Evolutionary conservation across 2,113 vertebrate species (phyloP).

Genomic region (Trematomus loennbergii): DNA sequence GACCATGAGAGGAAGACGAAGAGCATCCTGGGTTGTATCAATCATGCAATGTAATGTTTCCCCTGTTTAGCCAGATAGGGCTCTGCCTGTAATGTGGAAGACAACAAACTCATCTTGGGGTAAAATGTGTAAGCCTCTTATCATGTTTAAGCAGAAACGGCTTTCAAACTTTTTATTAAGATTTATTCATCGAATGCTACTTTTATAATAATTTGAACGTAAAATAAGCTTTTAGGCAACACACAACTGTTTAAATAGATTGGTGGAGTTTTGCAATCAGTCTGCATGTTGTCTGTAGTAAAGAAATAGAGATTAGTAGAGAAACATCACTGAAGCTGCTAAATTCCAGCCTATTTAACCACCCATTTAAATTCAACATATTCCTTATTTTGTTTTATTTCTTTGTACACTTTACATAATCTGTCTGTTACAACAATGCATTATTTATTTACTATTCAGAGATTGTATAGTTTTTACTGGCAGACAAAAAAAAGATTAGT

Average conservation of each 20-base stretch:
- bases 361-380: too few species aligned
- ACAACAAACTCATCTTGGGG: background rate
- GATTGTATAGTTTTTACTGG: too few species aligned
- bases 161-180: background rate
- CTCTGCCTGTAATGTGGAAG: background rate
- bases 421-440: background rate
- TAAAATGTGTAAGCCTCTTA: background rate
- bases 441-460: background rate
- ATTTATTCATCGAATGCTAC: background rate
- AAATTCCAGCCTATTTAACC: background rate
- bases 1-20: background rate
- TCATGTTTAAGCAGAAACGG: background rate
- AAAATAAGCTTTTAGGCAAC: background rate
- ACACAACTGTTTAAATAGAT: background rate
- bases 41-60: conserved; percentile 6
- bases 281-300: too few species aligned
- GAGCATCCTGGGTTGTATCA: conserved; percentile 17
- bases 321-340: background rate
- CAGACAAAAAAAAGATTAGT: too few species aligned
- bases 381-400: background rate
- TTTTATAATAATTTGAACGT: background rate
- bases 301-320: background rate
- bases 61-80: background rate
- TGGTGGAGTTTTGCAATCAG: background rate
- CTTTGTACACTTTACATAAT: background rate